Base-by-base conservation (phyloP, 2,888 invertebrate genomes). In the Buathra laborator region DNA sequence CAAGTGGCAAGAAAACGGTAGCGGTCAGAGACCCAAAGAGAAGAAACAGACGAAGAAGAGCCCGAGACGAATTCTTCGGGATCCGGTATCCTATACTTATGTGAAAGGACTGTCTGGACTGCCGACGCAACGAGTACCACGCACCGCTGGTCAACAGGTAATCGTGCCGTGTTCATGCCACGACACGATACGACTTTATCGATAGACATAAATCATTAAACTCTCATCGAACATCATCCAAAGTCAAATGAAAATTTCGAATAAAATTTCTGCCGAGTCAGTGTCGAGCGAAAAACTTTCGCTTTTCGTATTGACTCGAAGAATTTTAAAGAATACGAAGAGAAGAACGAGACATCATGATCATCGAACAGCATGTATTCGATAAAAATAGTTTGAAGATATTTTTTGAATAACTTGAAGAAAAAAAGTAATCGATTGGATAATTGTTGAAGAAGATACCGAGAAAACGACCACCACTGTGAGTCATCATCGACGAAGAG, bases 71-170 rank as follows among this genome's bases (percentile, higher is more conserved):
- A 97, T 98, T 86, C 94, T 97, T 9, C 95, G 98, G 53, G 95
- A 97, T 72, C 97, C 97, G 0, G 96, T 97, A 12, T 95, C 96
- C 0, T 97, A 97, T 93, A 97, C 97, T 9, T 98, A 97, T 93
- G 96, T 97, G 1, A 96, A 96, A 87, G 97, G 97, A 66, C 95
- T 97, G 86, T 97, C 97, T 9, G 97, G 97, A 10, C 94, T 97
- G 77, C 97, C 97, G 7, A 97, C 97, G 0, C 97, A 97, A 92
- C 95, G 97, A 90, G 96, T 97, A 29, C 97, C 97, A 0, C 95
- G 96, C 86, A 95, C 94, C 81, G 87, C 91, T 64, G 89, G 90
- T 24, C 91, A 92, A 59, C 89, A 90, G 56, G 74, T 86, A 44
- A 75, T 85, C 67, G 68, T 46, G 51, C 51, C 83, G 5, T 86